Evolutionary conservation across 2,113 vertebrate species (phyloP).

Genomic region (Sciurus niger): DNA sequence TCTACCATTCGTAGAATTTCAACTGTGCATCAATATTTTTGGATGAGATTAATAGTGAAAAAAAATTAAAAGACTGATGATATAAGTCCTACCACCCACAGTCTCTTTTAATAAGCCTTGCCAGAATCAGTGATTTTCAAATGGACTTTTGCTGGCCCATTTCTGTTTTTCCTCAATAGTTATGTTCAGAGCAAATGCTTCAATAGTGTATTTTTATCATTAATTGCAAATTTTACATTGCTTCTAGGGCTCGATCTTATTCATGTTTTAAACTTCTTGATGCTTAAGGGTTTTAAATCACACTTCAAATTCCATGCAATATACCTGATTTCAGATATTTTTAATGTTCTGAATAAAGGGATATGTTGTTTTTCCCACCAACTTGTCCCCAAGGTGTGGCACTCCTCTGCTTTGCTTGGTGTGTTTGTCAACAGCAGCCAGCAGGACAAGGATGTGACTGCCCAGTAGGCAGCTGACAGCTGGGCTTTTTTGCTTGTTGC

Average conservation of each 20-base stretch:
- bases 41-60: constrained; percentile 80
- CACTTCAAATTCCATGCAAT: constrained; percentile 61
- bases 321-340: constrained; percentile 70
- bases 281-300: constrained; percentile 73
- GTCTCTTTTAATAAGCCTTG: constrained; percentile 79
- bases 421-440: neutral
- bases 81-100: constrained; percentile 74
- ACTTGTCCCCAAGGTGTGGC: constrained; percentile 34
- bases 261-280: constrained; percentile 70
- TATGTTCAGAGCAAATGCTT: constrained; percentile 71
- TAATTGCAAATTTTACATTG: constrained; percentile 75
- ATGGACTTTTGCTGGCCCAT: constrained; percentile 66
- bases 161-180: constrained; percentile 53
- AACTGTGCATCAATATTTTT: constrained; percentile 83
- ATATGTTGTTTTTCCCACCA: constrained; percentile 55
- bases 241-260: constrained; percentile 26
- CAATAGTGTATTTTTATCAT: constrained; percentile 66
- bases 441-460: neutral
- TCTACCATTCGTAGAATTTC: constrained; percentile 80
- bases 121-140: constrained; percentile 56
- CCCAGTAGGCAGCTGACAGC: neutral
- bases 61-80: constrained; percentile 79
- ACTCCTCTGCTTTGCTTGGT: constrained; percentile 43
- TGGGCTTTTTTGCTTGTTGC: neutral
- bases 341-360: constrained; percentile 76